Percentiles rank a stretch among this genome's conserved stretches.
These are phyloP conservation scores for Apantesis nais DNA, from an alignment of 2,888 invertebrate species.

Conservation along the genomic window DNA sequence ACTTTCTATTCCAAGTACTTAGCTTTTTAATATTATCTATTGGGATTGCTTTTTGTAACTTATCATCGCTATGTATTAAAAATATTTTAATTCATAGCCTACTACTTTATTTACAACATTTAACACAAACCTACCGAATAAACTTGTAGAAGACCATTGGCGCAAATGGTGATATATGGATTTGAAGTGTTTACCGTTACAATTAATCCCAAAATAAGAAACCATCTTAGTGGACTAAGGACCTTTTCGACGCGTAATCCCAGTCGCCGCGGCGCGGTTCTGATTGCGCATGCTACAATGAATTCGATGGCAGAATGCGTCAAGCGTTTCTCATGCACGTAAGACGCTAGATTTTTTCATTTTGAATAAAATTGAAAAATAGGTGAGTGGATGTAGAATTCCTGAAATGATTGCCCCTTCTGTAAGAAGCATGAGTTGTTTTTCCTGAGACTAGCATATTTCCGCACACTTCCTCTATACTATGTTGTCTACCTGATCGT, in stretches of 20 bases:
- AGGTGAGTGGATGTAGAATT: conserved; percentile 70
- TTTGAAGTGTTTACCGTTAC: not conserved
- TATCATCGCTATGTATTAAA: not conserved
- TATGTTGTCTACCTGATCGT: conserved; percentile 45
- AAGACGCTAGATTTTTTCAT: conserved; percentile 54
- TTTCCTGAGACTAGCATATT: conserved; percentile 43
- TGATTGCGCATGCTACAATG: conserved; percentile 69
- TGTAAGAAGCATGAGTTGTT: conserved; percentile 49
- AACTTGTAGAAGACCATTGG: not conserved
- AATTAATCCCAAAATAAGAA: conserved; percentile 34
- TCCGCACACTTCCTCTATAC: conserved; percentile 43
- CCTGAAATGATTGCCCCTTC: conserved; percentile 40
- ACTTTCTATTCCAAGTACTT: not conserved
- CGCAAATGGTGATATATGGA: not conserved
- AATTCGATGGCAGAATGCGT: conserved; percentile 65
- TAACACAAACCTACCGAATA: not conserved
- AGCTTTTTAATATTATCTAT: not conserved
- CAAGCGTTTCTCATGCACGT: conserved; percentile 62
- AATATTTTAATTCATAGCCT: not conserved
- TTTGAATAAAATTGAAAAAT: conserved; percentile 44
- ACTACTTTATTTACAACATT: not conserved
- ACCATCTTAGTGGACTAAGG: conserved; percentile 41
- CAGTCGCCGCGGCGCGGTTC: conserved; percentile 46
- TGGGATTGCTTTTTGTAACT: not conserved
- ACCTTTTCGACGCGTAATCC: conserved; percentile 45